A percentile compares a stretch with the other conserved stretches of the same genome.
These are phyloP conservation scores for Ciconia boyciana DNA, from an alignment of 2,113 vertebrate species.

Conservation along the genomic window DNA sequence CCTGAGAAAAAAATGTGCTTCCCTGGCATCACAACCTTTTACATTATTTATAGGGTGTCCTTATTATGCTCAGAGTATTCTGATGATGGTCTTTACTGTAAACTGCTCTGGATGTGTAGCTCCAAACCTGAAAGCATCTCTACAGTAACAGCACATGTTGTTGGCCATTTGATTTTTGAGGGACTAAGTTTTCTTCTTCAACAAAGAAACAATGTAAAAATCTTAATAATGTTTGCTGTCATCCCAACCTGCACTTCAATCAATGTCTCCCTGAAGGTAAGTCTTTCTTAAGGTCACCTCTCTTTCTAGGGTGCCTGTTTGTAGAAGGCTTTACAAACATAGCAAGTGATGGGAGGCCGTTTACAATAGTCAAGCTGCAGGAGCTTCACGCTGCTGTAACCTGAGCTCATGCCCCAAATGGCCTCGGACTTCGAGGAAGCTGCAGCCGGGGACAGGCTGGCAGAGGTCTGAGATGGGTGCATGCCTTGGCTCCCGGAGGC, in stretches of 20 bases:
- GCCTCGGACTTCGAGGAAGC: background rate
- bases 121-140: background rate
- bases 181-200: background rate
- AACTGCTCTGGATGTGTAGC: background rate
- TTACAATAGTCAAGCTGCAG: background rate
- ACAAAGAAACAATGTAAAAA: background rate
- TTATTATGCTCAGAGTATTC: background rate
- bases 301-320: background rate
- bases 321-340: background rate
- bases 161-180: background rate
- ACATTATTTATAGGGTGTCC: background rate
- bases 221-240: background rate
- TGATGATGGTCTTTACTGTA: background rate
- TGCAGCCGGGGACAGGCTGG: background rate
- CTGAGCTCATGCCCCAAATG: background rate
- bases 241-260: background rate
- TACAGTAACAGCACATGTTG: background rate
- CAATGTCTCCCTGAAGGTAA: background rate
- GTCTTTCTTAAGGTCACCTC: background rate
- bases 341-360: background rate
- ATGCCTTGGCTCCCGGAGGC: background rate
- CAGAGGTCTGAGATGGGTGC: accelerated
- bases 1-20: background rate
- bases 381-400: background rate
- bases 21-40: background rate